These are phyloP conservation scores for Pachypanchax playfairii DNA, from an alignment of 2,113 vertebrate species.

Conservation along the genomic window DNA sequence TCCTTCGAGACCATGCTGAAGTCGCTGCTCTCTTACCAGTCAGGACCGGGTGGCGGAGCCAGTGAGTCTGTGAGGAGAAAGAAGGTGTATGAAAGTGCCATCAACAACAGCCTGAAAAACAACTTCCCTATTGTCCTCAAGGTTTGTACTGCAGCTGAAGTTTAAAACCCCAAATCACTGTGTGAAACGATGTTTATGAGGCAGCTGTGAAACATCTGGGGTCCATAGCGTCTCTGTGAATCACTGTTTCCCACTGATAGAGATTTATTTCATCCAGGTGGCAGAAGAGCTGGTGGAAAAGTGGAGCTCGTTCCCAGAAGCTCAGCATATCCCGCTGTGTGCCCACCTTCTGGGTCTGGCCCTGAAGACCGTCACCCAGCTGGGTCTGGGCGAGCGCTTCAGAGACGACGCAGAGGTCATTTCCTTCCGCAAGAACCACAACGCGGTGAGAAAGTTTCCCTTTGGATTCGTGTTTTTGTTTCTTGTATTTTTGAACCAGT, in stretches of 20 bases:
- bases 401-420: constrained; percentile 87
- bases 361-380: constrained; percentile 91
- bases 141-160: no score
- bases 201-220: background rate
- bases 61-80: constrained; percentile 84
- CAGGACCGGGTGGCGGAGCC: constrained; percentile 76
- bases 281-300: constrained; percentile 90
- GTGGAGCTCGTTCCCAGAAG: constrained; percentile 88
- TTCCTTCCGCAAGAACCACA: constrained; percentile 91
- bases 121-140: constrained; percentile 87
- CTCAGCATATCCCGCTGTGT: constrained; percentile 90
- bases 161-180: no score
- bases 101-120: constrained; percentile 83
- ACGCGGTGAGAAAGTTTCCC: constrained; percentile 79
- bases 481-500: background rate
- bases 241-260: no score
- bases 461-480: background rate
- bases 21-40: constrained; percentile 90
- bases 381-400: constrained; percentile 89
- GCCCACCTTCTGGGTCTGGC: constrained; percentile 93
- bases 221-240: background rate
- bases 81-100: constrained; percentile 86
- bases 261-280: constrained; percentile 77
- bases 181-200: no score
- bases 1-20: constrained; percentile 98